These are phyloP conservation scores for Argyrosomus japonicus DNA, from an alignment of 2,113 vertebrate genomes.

Conservation along the genomic window DNA sequence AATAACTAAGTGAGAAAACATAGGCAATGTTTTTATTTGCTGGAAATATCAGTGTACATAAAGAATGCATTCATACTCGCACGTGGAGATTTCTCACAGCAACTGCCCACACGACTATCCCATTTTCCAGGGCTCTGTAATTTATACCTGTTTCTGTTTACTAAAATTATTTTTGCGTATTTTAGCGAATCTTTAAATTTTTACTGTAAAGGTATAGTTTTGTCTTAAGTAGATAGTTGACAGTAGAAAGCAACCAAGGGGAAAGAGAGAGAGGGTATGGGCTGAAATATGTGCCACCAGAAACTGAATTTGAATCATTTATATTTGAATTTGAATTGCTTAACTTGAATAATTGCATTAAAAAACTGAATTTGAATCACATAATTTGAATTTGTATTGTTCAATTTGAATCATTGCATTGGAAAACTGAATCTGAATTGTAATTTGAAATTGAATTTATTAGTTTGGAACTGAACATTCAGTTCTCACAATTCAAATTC, in stretches of 20 bases:
- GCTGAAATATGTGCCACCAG: no score
- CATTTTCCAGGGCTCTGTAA: neutral
- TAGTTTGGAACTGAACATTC: no score
- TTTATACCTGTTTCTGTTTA: neutral
- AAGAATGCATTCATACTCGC: slow-evolving; percentile 45
- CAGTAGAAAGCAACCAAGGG: neutral
- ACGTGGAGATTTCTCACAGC: neutral
- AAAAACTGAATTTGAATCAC: no score
- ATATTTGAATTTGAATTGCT: no score
- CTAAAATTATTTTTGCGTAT: neutral
- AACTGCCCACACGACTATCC: neutral
- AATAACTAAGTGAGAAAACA: slow-evolving; percentile 59
- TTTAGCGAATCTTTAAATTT: neutral
- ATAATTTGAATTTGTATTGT: no score
- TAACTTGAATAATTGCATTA: no score
- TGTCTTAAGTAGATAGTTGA: neutral
- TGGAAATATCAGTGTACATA: slow-evolving; percentile 55
- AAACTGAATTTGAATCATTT: no score
- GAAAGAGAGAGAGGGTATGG: neutral
- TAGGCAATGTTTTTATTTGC: slow-evolving; percentile 50
- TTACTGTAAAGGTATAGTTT: neutral
- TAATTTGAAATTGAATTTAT: no score
- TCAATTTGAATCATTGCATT: no score
- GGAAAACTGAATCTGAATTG: no score
- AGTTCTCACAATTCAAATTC: no score